A percentile compares a stretch with the other conserved stretches of the same genome.
These are phyloP conservation scores for Muscidifurax raptorellus DNA, from an alignment of 1,140 invertebrate genomes.

Conservation along the genomic window DNA sequence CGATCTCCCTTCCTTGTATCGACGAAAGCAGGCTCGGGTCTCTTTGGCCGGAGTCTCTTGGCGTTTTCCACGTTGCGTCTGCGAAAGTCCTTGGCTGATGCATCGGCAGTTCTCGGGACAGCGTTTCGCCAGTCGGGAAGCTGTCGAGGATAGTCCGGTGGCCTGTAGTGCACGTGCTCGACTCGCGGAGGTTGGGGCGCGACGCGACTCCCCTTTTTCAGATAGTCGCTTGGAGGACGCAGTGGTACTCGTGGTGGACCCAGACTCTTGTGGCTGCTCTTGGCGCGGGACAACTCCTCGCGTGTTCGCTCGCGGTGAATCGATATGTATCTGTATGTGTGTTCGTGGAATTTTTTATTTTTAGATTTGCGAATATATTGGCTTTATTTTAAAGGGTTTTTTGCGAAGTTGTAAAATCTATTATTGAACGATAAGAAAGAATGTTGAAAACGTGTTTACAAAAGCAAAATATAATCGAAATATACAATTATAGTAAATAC, in stretches of 20 bases:
- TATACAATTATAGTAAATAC: too few species aligned
- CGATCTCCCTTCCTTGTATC: conserved; percentile 71
- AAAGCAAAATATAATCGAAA: too few species aligned
- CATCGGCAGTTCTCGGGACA: neutral
- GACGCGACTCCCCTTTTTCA: conserved; percentile 74
- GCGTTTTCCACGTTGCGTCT: conserved; percentile 77
- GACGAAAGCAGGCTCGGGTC: conserved; percentile 72
- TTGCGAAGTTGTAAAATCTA: too few species aligned
- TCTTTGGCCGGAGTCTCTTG: conserved; percentile 68
- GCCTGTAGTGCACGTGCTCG: conserved; percentile 56
- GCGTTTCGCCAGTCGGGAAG: conserved; percentile 57
- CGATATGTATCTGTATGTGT: conserved; percentile 42
- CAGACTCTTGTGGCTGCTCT: conserved; percentile 75
- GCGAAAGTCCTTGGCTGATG: conserved; percentile 72
- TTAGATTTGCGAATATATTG: too few species aligned
- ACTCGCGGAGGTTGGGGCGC: neutral
- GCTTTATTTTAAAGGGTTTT: too few species aligned
- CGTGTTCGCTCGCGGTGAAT: conserved; percentile 41
- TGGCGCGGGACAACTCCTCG: conserved; percentile 49
- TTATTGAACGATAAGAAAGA: neutral
- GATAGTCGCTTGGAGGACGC: conserved; percentile 76
- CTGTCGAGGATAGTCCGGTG: conserved; percentile 53
- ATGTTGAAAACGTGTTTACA: too few species aligned
- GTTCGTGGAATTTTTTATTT: too few species aligned
- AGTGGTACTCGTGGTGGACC: conserved; percentile 77